phyloP scores from a whole-genome alignment of 2,888 invertebrate species.

The Scelioninae gen. 2 region DNA sequence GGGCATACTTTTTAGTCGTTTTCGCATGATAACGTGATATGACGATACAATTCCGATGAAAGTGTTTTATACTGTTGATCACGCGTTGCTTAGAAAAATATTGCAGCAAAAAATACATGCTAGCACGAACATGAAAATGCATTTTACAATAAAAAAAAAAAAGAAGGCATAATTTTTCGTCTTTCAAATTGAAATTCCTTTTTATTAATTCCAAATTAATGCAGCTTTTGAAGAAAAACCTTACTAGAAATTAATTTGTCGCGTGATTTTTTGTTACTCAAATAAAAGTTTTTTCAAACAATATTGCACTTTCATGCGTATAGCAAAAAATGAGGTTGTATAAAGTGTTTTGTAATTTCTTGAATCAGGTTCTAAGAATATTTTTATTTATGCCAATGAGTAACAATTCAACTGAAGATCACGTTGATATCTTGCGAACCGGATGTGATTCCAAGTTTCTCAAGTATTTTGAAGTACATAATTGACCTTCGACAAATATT shows the following conservation, averaged over 20 bases:
- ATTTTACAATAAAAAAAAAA: slow-evolving; percentile 27
- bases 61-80: slow-evolving; percentile 30
- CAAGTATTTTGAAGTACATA: slow-evolving; percentile 42
- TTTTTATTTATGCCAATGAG: slow-evolving; percentile 22
- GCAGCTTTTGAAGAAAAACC: too few relatives aligned
- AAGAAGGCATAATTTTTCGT: slow-evolving; percentile 23
- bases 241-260: too few relatives aligned
- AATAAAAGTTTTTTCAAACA: too few relatives aligned
- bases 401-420: slow-evolving; percentile 26
- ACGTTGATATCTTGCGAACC: slow-evolving; percentile 38
- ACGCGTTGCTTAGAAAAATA: slow-evolving; percentile 32
- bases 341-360: too few relatives aligned
- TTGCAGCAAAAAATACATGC: slow-evolving; percentile 27
- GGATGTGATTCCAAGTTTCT: slow-evolving; percentile 46
- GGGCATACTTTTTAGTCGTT: slow-evolving; percentile 23
- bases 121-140: slow-evolving; percentile 21
- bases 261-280: too few relatives aligned
- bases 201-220: too few relatives aligned
- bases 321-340: too few relatives aligned
- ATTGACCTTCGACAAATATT: slow-evolving; percentile 54
- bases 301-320: too few relatives aligned
- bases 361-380: too few relatives aligned
- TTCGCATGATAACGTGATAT: slow-evolving; percentile 25
- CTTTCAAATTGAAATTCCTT: slow-evolving; percentile 15
- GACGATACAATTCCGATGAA: slow-evolving; percentile 44